phyloP scores from a whole-genome alignment of 2,113 vertebrate genomes.

The Oncorhynchus mykiss region DNA sequence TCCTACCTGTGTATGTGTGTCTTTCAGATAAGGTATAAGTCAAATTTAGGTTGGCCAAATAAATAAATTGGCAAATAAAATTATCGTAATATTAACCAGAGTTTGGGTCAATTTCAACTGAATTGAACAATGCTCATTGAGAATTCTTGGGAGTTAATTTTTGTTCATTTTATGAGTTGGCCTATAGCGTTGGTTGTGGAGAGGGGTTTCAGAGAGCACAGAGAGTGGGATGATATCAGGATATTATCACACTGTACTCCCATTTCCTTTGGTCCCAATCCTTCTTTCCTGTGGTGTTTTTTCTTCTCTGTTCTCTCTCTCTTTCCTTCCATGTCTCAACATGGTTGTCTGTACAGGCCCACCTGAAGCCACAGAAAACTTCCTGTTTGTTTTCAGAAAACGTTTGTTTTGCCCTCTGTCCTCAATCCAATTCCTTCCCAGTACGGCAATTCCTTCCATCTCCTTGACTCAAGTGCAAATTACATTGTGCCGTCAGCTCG shows the following conservation, averaged over 20 bases:
- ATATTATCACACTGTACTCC: background rate
- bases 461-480: conserved; percentile 34
- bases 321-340: background rate
- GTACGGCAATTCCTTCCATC: conserved; percentile 9
- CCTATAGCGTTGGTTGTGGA: too few relatives aligned
- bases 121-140: too few relatives aligned
- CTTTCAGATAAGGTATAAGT: too few relatives aligned
- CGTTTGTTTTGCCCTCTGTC: background rate
- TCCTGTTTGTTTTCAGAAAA: conserved; percentile 18
- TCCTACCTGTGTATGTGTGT: too few relatives aligned
- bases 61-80: too few relatives aligned
- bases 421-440: conserved; percentile 13
- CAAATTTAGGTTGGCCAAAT: too few relatives aligned
- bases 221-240: background rate
- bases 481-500: conserved; percentile 21
- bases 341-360: background rate
- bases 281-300: background rate
- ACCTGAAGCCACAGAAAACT: background rate
- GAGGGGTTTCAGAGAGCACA: background rate
- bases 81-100: too few relatives aligned
- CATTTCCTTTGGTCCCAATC: background rate
- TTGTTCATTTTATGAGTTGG: too few relatives aligned
- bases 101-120: too few relatives aligned
- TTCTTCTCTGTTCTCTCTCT: background rate
- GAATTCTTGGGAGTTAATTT: too few relatives aligned